Conservation (phyloP, 1,140 invertebrate species). For the Mylabris phalerata region DNA sequence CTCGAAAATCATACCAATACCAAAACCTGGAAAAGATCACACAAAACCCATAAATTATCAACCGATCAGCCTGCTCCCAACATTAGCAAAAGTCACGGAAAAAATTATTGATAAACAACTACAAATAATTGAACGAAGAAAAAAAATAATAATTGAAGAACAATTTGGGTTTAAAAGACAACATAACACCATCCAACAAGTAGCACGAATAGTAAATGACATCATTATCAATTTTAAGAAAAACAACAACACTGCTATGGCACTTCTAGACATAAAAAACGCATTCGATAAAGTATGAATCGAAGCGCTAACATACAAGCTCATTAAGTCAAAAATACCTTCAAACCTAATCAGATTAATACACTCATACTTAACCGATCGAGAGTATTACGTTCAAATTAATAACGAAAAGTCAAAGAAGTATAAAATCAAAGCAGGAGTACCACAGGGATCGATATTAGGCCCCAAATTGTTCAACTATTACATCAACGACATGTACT, state of each 20-base stretch:
- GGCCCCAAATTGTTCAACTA: conserved; percentile 23
- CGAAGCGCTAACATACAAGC: conserved; percentile 24
- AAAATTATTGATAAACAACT: conserved; percentile 32
- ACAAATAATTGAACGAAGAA: conserved; percentile 9
- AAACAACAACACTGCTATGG: conserved; percentile 17
- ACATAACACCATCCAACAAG: conserved; percentile 22
- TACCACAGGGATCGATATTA: conserved; percentile 29
- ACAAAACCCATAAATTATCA: conserved; percentile 30
- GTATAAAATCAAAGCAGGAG: conserved; percentile 19
- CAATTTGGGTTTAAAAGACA: conserved; percentile 26
- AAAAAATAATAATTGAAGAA: conserved; percentile 22
- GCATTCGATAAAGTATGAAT: conserved; percentile 35
- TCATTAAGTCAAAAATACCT: conserved; percentile 13
- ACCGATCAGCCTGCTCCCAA: conserved; percentile 37
- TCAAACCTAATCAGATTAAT: not conserved
- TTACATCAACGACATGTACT: conserved; percentile 22
- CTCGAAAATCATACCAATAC: conserved; percentile 30
- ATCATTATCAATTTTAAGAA: conserved; percentile 19
- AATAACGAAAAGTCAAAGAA: not conserved
- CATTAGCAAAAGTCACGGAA: conserved; percentile 36
- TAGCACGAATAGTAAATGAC: conserved; percentile 19
- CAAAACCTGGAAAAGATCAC: conserved; percentile 33
- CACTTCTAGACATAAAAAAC: conserved; percentile 29
- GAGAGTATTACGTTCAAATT: not conserved
- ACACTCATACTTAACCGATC: not conserved